Base-by-base conservation (phyloP, 2,888 invertebrate genomes). In the Gymnoscelis rufifasciata region DNA sequence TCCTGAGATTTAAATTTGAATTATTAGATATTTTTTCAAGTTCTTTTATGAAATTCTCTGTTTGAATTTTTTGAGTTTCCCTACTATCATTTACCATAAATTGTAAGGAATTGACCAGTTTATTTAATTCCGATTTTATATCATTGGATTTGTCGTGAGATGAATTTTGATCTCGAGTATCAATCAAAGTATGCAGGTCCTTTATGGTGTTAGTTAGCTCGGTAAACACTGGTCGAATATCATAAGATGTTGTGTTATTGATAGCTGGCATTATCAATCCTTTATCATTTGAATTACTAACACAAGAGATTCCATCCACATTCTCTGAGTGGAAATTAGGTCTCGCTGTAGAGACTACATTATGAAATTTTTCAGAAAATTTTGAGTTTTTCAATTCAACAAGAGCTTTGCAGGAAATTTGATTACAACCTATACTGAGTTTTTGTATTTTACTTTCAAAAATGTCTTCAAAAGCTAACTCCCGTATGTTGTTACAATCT, bases 351-450 rank as follows among this genome's bases (percentile, higher is more conserved):
- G 45, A 51, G 1, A 58, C 15, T 2, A 54, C 36, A 5, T 31
- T 11, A n/a, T 38, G 38, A 35, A 43, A 49, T 8, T 49, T 38
- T 26, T 45, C 30, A 7, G 51, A 45, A 42, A 45, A 47, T 1
- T 44, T 27, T 8, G 47, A 51, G 7, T 26, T 38, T 43, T 56
- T 60, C 2, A 60, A 43, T 5, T 54, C 44, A 19, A 50, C 43
- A 15, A 62, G 54, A 28, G 42, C 38, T 13, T 55, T 51, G 36
- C 62, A 62, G 7, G 52, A 39, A 35, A 62, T 56, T n/a, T 19
- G 37, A 47, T 62, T 62, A 4, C 59, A 59, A 0, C 62, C 62
- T 31, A 62, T 44, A 43, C 55, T 56, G 12, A 62, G 36, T 33
- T 42, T 26, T 2, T 24, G 28, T 11, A 57, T 37, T 11, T 41